Evolutionary conservation across 2,797 vertebrate genomes (phyloP), one percentile per base, ranked within the genome.

Genomic region (Brachymystax lenok): DNA sequence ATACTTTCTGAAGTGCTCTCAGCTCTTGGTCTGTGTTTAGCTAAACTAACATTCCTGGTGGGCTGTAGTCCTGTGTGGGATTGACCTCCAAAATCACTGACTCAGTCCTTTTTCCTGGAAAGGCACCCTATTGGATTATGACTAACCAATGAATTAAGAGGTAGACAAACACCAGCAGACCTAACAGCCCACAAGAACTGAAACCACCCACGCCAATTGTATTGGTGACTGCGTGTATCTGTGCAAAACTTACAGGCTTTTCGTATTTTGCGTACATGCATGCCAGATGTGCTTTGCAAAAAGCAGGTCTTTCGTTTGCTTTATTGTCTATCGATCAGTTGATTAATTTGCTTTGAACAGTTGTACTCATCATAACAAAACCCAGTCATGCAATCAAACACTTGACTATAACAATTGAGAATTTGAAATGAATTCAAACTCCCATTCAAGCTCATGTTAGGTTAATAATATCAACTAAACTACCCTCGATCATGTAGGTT

Each of bases 241-340:
- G 70, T 75, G 61, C 50, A 35, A 61, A 10, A 74, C 68, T 54
- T 75, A 75, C 40, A 76, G 69, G 70, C 80, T 81, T 66, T 74
- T 52, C 66, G 82, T 87, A 76, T 79, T 80, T 70, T 74, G 73
- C 87, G 86, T 85, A 51, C 78, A 79, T 91, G 90, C 90, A 93
- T 92, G 90, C 68, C 76, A 73, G 80, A 71, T 50, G 17, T 87
- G 84, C 81, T 83, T 88, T 74, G n/a, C 78, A 66, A 59, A 46
- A 85, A 56, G 30, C 74, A 68, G 74, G 77, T 82, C 64, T 78
- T 79, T 79, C 74, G 76, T 83, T 86, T 83, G 83, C 82, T 85
- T 86, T 27, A 50, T 86, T 66, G 73, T 85, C 74, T 84, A 75
- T 86, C 85, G 19, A 59, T 19, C 30, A 84, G 74, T 74, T 71